Base-by-base conservation (phyloP, 1,140 invertebrate genomes). In the Formica selysi region DNA sequence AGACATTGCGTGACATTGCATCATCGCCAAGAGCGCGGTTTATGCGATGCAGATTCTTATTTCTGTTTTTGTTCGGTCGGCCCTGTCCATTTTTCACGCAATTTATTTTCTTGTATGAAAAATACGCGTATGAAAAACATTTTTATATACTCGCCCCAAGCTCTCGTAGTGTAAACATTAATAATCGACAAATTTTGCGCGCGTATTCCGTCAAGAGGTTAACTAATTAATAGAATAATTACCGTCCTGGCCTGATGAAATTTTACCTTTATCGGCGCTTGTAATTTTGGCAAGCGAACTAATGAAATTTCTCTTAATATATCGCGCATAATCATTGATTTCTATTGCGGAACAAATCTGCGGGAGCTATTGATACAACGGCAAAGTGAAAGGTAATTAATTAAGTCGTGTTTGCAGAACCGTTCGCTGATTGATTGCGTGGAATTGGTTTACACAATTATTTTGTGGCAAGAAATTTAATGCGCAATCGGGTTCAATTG, bases 271-370 rank as follows among this genome's bases (percentile, higher is more conserved):
- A 83, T 74, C 68, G 79, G 79, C 38, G 51, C 11, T 29, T 19
- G 79, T 74, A 83, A 83, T 83, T 16, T 83, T 74, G 68, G 68
- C 68, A 68, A 79, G 26, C 51, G 67, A 29, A 62, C 68, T 83
- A 83, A 83, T 83, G 79, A 83, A 83, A 83, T 83, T 83, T 83
- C 79, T 83, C 79, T 83, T 83, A 83, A 83, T 83, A 83, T 74
- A 83, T 83, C 68, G 54, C 54, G 68, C 79, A 74, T 83, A 83
- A 83, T 83, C 79, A 83, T 83, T 83, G 79, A 83, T 83, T 83
- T 83, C 54, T 83, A 54, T 74, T 74, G 68, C 38, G 79, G 79
- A 74, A 83, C 57, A 83, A 83, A 83, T 74, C 79, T 83, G 79
- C 19, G 62, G 44, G 41, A 38, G 68, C 68, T 83, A 83, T 83